Percentiles rank a stretch among this genome's conserved stretches.
phyloP scores from a whole-genome alignment of 2,113 vertebrate species.

The Zapus hudsonius region DNA sequence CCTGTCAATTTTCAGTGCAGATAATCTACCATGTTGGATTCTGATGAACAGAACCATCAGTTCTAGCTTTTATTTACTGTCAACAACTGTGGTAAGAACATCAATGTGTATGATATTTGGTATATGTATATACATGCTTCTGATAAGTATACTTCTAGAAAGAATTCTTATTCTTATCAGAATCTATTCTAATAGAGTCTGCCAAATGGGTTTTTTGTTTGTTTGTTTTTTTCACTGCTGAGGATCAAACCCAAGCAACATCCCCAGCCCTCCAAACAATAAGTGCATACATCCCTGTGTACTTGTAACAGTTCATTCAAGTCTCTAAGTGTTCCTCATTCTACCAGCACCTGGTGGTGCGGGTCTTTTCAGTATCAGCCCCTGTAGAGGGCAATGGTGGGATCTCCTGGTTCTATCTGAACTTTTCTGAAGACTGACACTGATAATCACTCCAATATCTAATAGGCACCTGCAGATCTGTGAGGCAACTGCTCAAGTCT shows the following conservation, averaged over 20 bases:
- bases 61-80: slow-evolving; percentile 44
- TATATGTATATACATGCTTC: neutral
- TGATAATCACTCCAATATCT: neutral
- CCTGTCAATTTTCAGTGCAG: neutral
- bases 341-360: neutral
- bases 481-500: neutral
- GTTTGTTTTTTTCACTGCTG: neutral
- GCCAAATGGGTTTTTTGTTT: neutral
- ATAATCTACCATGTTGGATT: neutral
- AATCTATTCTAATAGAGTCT: neutral
- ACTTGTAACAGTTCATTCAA: neutral
- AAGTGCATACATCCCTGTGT: neutral
- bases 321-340: neutral
- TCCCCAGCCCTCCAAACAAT: neutral
- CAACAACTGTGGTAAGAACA: neutral
- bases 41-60: neutral
- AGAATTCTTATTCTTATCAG: neutral
- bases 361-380: slow-evolving; percentile 11
- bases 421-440: neutral
- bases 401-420: slow-evolving; percentile 4
- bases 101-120: neutral
- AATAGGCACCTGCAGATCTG: neutral
- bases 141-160: slow-evolving; percentile 3
- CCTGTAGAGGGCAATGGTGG: neutral
- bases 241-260: neutral